Base-by-base conservation (phyloP, 2,797 vertebrate species). In the Pipistrellus nathusii region DNA sequence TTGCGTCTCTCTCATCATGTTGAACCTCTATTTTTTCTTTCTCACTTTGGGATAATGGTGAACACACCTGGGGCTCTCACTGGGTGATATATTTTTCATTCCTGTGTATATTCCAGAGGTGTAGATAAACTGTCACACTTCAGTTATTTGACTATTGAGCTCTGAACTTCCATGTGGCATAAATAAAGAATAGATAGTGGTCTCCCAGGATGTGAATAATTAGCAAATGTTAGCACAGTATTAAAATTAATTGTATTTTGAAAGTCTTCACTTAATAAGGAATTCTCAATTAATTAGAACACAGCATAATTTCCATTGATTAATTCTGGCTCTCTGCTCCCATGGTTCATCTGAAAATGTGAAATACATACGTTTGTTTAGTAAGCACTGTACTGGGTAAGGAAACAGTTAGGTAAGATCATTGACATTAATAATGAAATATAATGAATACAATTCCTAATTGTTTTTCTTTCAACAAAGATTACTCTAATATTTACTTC, bases 381-480 rank as follows among this genome's bases (percentile, higher is more conserved):
- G 44, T 55, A 69, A 86, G 1, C 5, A 69, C 11, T 83, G 23
- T 1, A 21, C 53, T 82, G 38, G 5, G 13, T 84, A 85, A 90
- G 20, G 3, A 84, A 91, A 76, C 86, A 78, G 71, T 88, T 91
- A 59, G 14, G 12, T 30, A 91, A 77, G 23, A 20, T 92, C 48
- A 77, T 35, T 86, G 62, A 82, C 95, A 86, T 75, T 21, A 48
- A 41, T 86, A 57, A 71, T 81, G 48, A 82, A 95, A 89, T 78
- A 9, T 81, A 57, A 38, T 38, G 15, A 90, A n/a, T 64, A 23
- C 2, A 85, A 14, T n/a, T 91, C 30, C 55, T 92, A 77, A 51
- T 83, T 46, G 2, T 0, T 51, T 51, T 91, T 9, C 20, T 20
- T 85, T 76, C 72, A 76, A 1, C 57, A 59, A 72, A 41, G 12